Evolutionary conservation across 1,140 invertebrate genomes (phyloP).

Genomic region (Drosophila lacertosa): DNA sequence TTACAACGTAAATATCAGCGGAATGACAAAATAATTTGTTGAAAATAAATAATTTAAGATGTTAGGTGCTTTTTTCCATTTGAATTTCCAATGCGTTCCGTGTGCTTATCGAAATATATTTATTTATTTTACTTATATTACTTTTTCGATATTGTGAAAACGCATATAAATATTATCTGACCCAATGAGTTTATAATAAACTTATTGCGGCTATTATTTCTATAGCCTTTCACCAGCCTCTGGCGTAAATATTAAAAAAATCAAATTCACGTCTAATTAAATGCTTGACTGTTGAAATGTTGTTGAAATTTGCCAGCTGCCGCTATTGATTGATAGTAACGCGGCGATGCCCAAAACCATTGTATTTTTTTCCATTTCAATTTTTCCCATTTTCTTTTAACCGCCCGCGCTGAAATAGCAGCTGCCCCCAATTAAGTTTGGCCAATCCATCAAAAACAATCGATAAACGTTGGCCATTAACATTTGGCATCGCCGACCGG

Average conservation of each 20-base stretch:
- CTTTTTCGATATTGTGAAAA: no score
- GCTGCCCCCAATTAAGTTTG: conserved; percentile 12
- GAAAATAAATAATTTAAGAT: no score
- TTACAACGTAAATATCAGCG: no score
- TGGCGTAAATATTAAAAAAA: conserved; percentile 17
- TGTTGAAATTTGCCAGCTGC: conserved; percentile 46
- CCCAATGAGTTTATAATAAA: neutral
- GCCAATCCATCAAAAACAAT: conserved; percentile 39
- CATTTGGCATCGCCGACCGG: conserved; percentile 6
- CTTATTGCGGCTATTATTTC: neutral
- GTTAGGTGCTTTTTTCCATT: no score
- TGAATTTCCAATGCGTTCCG: no score
- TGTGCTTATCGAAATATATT: no score
- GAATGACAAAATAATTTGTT: no score
- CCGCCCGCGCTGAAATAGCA: neutral
- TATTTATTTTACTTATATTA: no score
- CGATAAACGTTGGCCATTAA: conserved; percentile 43
- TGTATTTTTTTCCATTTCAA: neutral
- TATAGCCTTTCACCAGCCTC: conserved; percentile 2
- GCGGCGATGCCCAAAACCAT: conserved; percentile 12
- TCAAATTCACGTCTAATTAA: conserved; percentile 30
- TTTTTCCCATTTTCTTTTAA: neutral
- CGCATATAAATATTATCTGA: neutral
- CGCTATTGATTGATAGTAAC: conserved; percentile 40
- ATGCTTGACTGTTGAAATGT: conserved; percentile 27